Evolutionary conservation across 2,113 vertebrate species (phyloP).

Genomic region (Numida meleagris): DNA sequence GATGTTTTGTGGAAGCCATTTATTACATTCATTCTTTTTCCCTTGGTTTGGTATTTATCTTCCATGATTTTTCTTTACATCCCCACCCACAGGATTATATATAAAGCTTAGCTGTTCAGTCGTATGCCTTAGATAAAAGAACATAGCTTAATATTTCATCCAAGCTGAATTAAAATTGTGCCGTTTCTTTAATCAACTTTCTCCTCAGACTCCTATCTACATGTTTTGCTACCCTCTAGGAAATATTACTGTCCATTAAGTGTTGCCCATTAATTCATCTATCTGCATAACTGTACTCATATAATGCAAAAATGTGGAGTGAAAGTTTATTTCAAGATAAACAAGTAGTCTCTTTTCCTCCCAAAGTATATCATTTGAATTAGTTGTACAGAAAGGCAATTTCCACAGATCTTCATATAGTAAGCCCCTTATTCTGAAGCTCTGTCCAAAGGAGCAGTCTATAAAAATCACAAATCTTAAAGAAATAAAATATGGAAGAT

Average conservation of each 20-base stretch:
- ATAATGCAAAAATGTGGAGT: not conserved
- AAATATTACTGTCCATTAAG: not conserved
- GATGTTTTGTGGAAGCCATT: not conserved
- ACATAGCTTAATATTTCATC: not conserved
- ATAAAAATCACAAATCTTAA: not conserved
- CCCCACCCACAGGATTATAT: not conserved
- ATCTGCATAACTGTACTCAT: not conserved
- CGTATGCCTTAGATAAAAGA: not conserved
- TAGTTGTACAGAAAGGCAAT: not conserved
- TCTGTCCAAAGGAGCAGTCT: not conserved
- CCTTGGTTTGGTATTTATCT: not conserved
- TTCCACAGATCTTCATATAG: not conserved
- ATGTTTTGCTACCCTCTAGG: not conserved
- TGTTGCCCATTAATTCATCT: not conserved
- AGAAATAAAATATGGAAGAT: not conserved
- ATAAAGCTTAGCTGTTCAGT: accelerated
- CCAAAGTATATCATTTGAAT: not conserved
- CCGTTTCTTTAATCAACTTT: not conserved
- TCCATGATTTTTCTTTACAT: not conserved
- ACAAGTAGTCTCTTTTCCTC: not conserved
- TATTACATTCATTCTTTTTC: not conserved
- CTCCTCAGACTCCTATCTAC: not conserved
- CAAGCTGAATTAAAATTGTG: not conserved
- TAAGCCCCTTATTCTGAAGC: not conserved
- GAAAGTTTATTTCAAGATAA: not conserved